Conservation (phyloP, 2,888 invertebrate species). For the Noctua janthina region DNA sequence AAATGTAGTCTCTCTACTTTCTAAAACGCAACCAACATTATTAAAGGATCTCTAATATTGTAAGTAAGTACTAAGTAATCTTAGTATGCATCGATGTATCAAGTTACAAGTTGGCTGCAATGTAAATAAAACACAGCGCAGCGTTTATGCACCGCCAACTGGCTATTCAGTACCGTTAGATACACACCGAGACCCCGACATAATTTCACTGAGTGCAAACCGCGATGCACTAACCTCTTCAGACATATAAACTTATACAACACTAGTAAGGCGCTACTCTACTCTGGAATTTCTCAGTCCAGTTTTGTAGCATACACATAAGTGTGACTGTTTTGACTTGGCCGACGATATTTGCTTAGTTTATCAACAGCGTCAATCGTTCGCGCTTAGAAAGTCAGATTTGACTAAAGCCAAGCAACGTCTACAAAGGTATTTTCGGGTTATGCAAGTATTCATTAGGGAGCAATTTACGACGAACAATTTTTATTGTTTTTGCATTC, state of each 20-base stretch:
- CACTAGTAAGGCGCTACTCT: conserved; percentile 49
- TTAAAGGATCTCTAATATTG: conserved; percentile 58
- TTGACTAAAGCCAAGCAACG: conserved; percentile 37
- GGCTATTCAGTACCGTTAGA: conserved; percentile 83
- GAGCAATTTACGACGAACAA: conserved; percentile 43
- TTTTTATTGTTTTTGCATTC: conserved; percentile 48
- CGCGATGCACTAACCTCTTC: conserved; percentile 73
- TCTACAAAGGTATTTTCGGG: conserved; percentile 53
- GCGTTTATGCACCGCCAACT: conserved; percentile 79
- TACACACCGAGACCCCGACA: conserved; percentile 77
- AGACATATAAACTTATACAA: conserved; percentile 60
- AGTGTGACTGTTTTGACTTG: conserved; percentile 53
- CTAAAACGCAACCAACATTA: conserved; percentile 38
- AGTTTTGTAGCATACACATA: conserved; percentile 46
- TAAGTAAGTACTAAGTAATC: conserved; percentile 56
- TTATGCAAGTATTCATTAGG: conserved; percentile 56
- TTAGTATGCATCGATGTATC: conserved; percentile 70
- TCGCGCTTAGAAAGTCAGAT: conserved; percentile 59
- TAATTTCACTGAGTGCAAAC: conserved; percentile 79
- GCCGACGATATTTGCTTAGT: conserved; percentile 54
- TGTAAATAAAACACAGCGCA: conserved; percentile 79
- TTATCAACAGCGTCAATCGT: conserved; percentile 54
- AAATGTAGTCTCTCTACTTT: conserved; percentile 43
- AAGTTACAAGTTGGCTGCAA: conserved; percentile 76
- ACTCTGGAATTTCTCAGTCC: conserved; percentile 52